These are phyloP conservation scores for Umimayanthus chanpuru DNA, from an alignment of 92 coral and sea anemone genomes.

Conservation along the genomic window DNA sequence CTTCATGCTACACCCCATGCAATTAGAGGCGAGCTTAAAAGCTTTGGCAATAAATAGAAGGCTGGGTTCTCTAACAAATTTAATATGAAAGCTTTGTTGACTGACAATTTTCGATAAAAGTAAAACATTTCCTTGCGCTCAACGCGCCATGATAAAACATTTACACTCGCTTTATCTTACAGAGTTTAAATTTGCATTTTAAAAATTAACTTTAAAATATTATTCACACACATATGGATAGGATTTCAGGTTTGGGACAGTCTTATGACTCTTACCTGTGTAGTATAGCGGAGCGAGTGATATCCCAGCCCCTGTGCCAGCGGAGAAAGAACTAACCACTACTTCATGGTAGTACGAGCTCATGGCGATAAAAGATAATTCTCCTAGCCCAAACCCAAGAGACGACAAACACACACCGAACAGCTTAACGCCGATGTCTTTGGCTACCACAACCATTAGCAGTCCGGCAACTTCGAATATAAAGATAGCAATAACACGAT, in stretches of 20 bases:
- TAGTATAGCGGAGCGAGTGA: constrained; percentile 82
- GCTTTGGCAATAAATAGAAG: no score
- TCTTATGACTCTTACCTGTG: constrained; percentile 85
- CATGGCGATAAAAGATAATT: constrained; percentile 83
- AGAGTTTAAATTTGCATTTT: no score
- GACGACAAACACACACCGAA: constrained; percentile 77
- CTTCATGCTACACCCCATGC: no score
- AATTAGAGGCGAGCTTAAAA: no score
- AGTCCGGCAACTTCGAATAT: constrained; percentile 69
- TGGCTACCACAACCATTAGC: constrained; percentile 64
- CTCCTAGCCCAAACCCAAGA: constrained; percentile 85
- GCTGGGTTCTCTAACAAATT: no score
- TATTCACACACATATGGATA: background rate
- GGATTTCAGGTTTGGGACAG: background rate
- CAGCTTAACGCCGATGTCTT: constrained; percentile 63
- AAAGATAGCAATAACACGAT: constrained; percentile 69
- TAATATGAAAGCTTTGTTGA: no score
- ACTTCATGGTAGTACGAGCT: constrained; percentile 76
- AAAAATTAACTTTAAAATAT: background rate
- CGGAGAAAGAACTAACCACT: constrained; percentile 79
- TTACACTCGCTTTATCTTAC: background rate
- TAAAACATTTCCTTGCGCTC: background rate
- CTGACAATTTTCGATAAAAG: no score
- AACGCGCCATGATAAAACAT: background rate
- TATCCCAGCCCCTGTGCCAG: constrained; percentile 86